Evolutionary conservation across 1,140 invertebrate genomes (phyloP).

Genomic region (Brevipalpus yothersi): DNA sequence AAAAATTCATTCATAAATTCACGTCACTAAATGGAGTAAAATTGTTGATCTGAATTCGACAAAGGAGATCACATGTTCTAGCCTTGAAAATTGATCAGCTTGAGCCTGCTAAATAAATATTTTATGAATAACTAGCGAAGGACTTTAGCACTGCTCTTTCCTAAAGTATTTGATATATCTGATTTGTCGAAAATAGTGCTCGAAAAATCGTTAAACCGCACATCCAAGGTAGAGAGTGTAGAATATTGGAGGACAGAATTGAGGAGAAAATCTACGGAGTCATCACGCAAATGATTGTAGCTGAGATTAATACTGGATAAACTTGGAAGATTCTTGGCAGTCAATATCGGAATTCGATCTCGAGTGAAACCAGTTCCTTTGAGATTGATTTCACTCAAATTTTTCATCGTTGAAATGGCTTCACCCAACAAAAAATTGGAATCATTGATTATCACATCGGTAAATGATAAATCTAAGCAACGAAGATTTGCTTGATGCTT

Average conservation of each 20-base stretch:
- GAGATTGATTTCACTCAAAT: background rate
- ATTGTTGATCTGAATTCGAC: too few relatives aligned
- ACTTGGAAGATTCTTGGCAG: background rate
- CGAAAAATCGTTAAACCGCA: background rate
- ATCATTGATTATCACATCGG: background rate
- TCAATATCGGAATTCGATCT: background rate
- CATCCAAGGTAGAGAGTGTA: background rate
- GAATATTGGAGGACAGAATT: background rate
- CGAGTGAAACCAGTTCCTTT: background rate
- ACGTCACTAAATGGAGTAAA: too few relatives aligned
- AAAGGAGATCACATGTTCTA: too few relatives aligned
- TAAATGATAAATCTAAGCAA: background rate
- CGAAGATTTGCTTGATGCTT: background rate
- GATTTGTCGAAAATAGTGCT: background rate
- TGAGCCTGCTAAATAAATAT: too few relatives aligned
- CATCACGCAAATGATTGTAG: background rate
- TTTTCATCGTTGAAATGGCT: background rate
- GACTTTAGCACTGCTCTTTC: background rate
- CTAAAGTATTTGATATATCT: background rate
- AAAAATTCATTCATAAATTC: too few relatives aligned
- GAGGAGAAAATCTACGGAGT: background rate
- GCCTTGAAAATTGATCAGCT: too few relatives aligned
- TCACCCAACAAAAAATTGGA: background rate
- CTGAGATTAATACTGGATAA: background rate
- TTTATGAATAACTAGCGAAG: too few relatives aligned